Base-by-base conservation (phyloP, 2,888 invertebrate genomes). In the Nemotelus nigrinus region DNA sequence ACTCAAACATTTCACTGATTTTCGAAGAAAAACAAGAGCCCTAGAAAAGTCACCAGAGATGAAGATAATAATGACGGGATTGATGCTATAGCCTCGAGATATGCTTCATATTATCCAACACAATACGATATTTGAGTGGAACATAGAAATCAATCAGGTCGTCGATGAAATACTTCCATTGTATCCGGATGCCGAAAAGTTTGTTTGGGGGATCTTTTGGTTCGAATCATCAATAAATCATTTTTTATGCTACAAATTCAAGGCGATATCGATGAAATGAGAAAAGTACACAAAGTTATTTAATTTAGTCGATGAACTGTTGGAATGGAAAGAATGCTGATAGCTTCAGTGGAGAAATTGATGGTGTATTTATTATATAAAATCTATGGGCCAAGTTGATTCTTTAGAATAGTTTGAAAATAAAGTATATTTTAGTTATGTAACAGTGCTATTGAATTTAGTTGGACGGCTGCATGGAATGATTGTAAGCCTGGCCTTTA, bases 141-240 rank as follows among this genome's bases (percentile, higher is more conserved):
- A 3, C 41, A 39, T 60, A 60, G 60, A 60, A 60, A 60, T 60
- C 60, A 60, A 60, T 60, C 60, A 60, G 60, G 25, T 41, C 7
- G 3, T 39, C 39, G 7, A 60, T 60, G 39, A 60, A 60, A 60
- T 41, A 3, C 7, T 60, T 60, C 25, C 25, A 25, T 60, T 60
- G 60, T 60, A 60, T 60, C 60, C 39, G 41, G 4, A 41, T 25
- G 41, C 60, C 60, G 7, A 60, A 60, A 60, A 60, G 41, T 10
- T 25, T 60, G 60, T 25, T 60, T 60, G 25, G 60, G n/a, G 7
- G 25, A 7, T 4, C 60, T 39, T 58, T 58, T 58, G 25, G 58
- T 58, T 7, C 4, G 58, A 58, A 58, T 58, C 10, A 39, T 39
- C 39, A 60, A 60, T 60, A 60, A 60, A 60, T 60, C 60, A 60